Base-by-base conservation (phyloP, 2,888 invertebrate species). In the Drosophila robusta region DNA sequence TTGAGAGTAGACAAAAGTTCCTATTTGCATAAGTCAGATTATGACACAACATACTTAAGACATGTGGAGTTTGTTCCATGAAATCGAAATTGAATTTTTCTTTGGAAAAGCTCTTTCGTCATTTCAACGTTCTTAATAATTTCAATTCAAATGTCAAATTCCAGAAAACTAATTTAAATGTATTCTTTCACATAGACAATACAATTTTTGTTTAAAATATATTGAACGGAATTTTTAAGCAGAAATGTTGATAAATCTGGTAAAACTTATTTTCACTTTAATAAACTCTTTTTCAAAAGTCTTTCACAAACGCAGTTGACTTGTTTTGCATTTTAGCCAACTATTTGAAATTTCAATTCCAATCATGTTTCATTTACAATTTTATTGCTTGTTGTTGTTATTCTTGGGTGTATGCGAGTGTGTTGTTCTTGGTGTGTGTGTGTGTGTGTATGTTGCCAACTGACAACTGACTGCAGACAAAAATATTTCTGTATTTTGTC, bases 401-500 rank as follows among this genome's bases (percentile, higher is more conserved):
- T 61, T 72, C 45, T 51, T 58, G 29, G 12, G 9, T 11, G 24
- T 26, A 5, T 11, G 18, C 16, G 22, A 52, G 47, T 29, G 5
- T 42, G 66, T 50, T 64, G 39, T 60, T 72, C 45, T 50, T 57
- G 26, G 12, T 52, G 9, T 22, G 9, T 11, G 18, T 22, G 22
- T 38, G 1, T 44, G 11, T 57, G 49, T 29, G 5, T 60, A 36
- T 68, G 36, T 46, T n/a, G n/a, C n/a, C n/a, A n/a, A 29, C 12
- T 42, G 51, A 11, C 54, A 55, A 70, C 68, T 47, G 55, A 60
- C 44, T 75, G 78, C 75, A 56, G 49, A 74, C 46, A 3, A 56
- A 50, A 63, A 74, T 47, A 69, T 56, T 75, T 76, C 63, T 57
- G 45, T 71, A 29, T 66, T 65, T 63, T 54, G 56, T 69, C 49